A percentile compares a stretch with the other conserved stretches of the same genome.
phyloP scores from a whole-genome alignment of 2,797 vertebrate genomes.

The Ciconia nigra region DNA sequence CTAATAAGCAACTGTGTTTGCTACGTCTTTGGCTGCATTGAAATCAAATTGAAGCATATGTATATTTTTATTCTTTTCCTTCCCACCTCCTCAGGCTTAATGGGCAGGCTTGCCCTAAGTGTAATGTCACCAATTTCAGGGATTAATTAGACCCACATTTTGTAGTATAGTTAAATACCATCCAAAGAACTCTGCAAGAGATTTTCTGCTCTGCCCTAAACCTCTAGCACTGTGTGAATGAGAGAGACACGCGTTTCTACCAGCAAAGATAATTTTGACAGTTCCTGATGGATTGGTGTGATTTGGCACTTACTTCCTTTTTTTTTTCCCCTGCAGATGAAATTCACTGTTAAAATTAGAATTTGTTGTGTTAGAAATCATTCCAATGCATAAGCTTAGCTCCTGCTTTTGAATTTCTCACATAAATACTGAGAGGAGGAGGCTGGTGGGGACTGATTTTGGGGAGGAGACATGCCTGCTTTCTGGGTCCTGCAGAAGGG shows the following conservation, averaged over 20 bases:
- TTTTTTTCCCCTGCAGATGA: neutral
- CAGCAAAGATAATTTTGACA: neutral
- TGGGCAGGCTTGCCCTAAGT: neutral
- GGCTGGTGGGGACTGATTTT: neutral
- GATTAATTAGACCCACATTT: neutral
- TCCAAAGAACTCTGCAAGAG: neutral
- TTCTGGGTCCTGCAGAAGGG: neutral
- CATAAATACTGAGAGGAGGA: neutral
- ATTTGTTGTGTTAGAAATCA: neutral
- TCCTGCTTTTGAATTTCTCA: neutral
- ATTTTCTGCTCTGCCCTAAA: neutral
- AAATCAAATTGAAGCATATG: neutral
- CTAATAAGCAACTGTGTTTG: neutral
- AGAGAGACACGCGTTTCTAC: neutral
- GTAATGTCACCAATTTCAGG: neutral
- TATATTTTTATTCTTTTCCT: neutral
- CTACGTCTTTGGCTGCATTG: neutral
- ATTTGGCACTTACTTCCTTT: neutral
- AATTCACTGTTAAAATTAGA: neutral
- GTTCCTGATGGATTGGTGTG: neutral
- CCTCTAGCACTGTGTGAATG: neutral
- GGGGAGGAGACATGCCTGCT: neutral
- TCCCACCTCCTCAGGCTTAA: neutral
- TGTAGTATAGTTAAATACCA: neutral
- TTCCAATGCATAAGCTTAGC: neutral